Evolutionary conservation across 2,888 invertebrate genomes (phyloP).

Genomic region (Acronicta alni): DNA sequence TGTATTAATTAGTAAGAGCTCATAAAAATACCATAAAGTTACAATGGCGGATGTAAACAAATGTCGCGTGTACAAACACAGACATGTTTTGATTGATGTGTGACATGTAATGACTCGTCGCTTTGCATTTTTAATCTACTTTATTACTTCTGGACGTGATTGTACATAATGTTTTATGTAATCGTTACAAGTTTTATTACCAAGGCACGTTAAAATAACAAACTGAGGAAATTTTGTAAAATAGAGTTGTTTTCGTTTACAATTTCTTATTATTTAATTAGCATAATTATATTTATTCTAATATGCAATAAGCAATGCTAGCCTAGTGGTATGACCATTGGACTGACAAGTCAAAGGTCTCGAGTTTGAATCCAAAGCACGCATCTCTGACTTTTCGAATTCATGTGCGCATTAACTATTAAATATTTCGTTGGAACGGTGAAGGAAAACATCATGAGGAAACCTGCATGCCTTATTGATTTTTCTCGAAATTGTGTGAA

Average conservation of each 20-base stretch:
- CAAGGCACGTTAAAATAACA: not conserved
- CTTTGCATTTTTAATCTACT: conserved; percentile 16
- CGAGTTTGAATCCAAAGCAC: too few relatives aligned
- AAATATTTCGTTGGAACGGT: too few relatives aligned
- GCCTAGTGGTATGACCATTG: too few relatives aligned
- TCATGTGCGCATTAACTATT: too few relatives aligned
- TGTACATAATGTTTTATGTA: conserved; percentile 12
- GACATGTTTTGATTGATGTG: conserved; percentile 27
- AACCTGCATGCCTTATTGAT: too few relatives aligned
- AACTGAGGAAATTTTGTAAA: not conserved
- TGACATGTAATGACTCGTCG: conserved; percentile 24
- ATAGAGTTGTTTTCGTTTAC: not conserved
- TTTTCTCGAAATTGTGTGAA: too few relatives aligned
- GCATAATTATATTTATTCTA: too few relatives aligned
- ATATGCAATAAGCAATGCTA: too few relatives aligned
- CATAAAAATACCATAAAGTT: conserved; percentile 34
- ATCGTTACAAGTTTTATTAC: conserved; percentile 6
- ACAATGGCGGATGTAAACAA: conserved; percentile 21
- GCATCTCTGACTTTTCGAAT: too few relatives aligned
- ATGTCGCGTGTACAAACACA: conserved; percentile 13
- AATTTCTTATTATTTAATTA: not conserved
- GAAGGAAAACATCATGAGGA: too few relatives aligned
- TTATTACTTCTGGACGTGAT: conserved; percentile 25
- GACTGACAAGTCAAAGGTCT: too few relatives aligned
- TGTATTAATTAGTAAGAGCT: conserved; percentile 20